Base-by-base conservation (phyloP, 2,797 vertebrate species). In the Allobates femoralis region DNA sequence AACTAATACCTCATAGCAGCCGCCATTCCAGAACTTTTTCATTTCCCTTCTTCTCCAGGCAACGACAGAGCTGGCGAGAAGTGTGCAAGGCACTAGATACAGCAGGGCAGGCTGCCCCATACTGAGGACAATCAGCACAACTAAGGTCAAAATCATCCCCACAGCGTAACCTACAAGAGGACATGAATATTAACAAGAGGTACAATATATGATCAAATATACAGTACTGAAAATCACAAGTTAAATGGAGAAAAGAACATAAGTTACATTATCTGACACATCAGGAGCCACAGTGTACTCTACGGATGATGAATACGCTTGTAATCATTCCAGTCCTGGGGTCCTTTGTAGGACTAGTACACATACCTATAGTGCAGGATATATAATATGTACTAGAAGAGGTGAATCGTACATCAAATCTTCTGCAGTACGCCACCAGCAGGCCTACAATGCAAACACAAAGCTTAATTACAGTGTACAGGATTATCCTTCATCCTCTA, bases 71-170 rank as follows among this genome's bases (percentile, higher is more conserved):
- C 95, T 95, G 71, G 96, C 95, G 83, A 98, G 89, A 77, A 99
- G 94, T 1, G 97, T 99, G 90, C 97, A 98, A 0, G 98, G 98
- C 88, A 99, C 98, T 62, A 99, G 93, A 88, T 99, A 99, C 85
- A 99, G 96, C 21, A 99, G 94, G 21, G 98, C 98, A 2, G 98
- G 98, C 88, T 99, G 98, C 60, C 96, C 97, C 94, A 94, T 97
- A 86, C 94, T 95, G 78, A 97, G 96, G 91, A 97, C 80, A 69
- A 96, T 93, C 95, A 99, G 92, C 89, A 96, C 96, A 0, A 94
- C 50, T 28, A 99, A 98, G 0, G 98, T 99, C 90, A 96, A 84
- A 30, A 96, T 89, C 95, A 99, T 96, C 84, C 98, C 98, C 83
- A 96, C 34, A 1, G 96, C 93, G 87, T 99, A 99, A 85, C 96